phyloP scores from a whole-genome alignment of 1,140 invertebrate genomes.

The Caligus rogercresseyi region DNA sequence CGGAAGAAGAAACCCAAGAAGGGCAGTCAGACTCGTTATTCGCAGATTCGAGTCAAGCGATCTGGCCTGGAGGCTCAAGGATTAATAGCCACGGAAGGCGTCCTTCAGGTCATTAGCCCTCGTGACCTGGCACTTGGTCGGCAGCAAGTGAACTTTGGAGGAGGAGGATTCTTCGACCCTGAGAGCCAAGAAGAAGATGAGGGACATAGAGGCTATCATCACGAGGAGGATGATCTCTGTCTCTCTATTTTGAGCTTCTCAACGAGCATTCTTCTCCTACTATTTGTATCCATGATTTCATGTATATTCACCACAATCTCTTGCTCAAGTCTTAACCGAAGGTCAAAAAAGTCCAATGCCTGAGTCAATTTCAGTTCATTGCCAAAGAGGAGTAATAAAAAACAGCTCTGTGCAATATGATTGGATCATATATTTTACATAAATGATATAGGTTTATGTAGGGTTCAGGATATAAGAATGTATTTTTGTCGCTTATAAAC shows the following conservation, averaged over 20 bases:
- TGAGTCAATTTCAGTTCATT: too few species aligned
- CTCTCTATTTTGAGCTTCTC: conserved; percentile 83
- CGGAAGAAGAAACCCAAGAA: conserved; percentile 28
- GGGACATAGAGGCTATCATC: too few species aligned
- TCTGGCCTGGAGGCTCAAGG: conserved; percentile 66
- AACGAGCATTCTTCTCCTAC: conserved; percentile 68
- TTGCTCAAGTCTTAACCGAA: conserved; percentile 53
- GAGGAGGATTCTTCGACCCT: conserved; percentile 52
- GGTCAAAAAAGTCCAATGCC: background rate
- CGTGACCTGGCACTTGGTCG: conserved; percentile 81
- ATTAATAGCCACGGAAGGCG: conserved; percentile 81
- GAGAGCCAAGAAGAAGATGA: conserved; percentile 34
- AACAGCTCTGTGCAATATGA: too few species aligned
- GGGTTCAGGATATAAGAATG: too few species aligned
- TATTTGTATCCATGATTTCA: conserved; percentile 69
- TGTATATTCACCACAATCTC: conserved; percentile 76
- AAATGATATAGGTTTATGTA: too few species aligned
- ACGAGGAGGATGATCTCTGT: conserved; percentile 46
- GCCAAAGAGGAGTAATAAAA: too few species aligned
- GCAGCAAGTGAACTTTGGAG: conserved; percentile 55
- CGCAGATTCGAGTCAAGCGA: conserved; percentile 37
- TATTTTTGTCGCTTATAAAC: too few species aligned
- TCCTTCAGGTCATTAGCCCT: conserved; percentile 77
- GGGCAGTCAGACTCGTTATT: conserved; percentile 1
- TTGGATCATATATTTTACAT: too few species aligned